Conservation (phyloP, 2,797 vertebrate species). For the Intellagama lesueurii region DNA sequence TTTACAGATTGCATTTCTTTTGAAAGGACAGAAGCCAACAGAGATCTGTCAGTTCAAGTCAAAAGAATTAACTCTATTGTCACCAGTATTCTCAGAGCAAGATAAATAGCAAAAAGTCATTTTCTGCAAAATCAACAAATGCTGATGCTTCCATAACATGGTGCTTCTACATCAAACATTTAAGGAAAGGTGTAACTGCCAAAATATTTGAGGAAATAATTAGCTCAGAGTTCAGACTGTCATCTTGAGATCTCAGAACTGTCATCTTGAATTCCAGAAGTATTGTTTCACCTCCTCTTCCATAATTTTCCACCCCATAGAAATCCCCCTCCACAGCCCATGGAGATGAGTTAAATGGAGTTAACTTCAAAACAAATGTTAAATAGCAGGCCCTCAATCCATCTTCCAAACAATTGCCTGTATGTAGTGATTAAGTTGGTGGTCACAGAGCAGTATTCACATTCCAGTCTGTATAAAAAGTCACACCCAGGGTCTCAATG, state of each 20-base stretch:
- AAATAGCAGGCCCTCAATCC: background rate
- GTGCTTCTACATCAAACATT: background rate
- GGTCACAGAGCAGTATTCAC: background rate
- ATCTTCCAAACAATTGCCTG: background rate
- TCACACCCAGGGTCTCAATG: background rate
- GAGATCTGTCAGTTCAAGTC: background rate
- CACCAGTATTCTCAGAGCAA: background rate
- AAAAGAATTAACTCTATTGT: background rate
- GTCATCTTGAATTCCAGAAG: background rate
- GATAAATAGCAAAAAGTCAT: conserved; percentile 12
- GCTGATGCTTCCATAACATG: background rate
- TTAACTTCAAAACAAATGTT: background rate
- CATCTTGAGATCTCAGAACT: background rate
- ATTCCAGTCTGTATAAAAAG: background rate
- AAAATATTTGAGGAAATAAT: background rate
- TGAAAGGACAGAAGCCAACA: background rate
- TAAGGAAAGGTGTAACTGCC: background rate
- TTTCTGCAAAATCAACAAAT: background rate
- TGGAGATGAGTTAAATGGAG: background rate
- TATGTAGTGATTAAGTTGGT: too few species aligned
- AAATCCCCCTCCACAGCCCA: too few species aligned
- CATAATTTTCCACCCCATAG: background rate
- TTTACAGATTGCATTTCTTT: conserved; percentile 12
- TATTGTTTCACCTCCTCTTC: background rate
- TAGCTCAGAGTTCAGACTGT: background rate